Evolutionary conservation across 2,888 invertebrate genomes (phyloP).

Genomic region (Axea sp.): DNA sequence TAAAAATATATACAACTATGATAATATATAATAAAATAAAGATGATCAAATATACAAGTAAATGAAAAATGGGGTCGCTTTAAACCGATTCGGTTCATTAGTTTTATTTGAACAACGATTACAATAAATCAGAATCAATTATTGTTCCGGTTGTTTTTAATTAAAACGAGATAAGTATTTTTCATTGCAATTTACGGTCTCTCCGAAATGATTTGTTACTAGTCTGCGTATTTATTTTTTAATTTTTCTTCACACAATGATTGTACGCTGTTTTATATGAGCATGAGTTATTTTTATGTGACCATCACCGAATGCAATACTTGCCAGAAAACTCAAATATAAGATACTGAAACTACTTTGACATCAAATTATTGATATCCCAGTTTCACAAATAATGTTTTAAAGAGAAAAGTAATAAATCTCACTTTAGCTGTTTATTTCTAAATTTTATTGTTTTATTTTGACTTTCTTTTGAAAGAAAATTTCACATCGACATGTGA

Average conservation of each 20-base stretch:
- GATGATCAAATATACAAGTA: too few species aligned
- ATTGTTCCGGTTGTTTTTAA: constrained; percentile 3
- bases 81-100: neutral
- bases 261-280: constrained; percentile 52
- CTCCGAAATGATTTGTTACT: constrained; percentile 35
- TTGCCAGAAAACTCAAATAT: constrained; percentile 60
- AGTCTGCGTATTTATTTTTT: constrained; percentile 50
- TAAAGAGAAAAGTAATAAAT: neutral
- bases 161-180: constrained; percentile 1
- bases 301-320: constrained; percentile 55
- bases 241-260: constrained; percentile 42
- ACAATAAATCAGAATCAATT: constrained; percentile 1
- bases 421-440: constrained; percentile 7
- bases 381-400: constrained; percentile 9
- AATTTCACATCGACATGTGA: constrained; percentile 64
- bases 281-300: constrained; percentile 53
- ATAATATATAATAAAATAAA: constrained; percentile 14
- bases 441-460: constrained; percentile 37
- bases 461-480: constrained; percentile 20
- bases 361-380: constrained; percentile 54
- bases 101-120: neutral
- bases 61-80: neutral
- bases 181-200: constrained; percentile 7
- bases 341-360: constrained; percentile 55
- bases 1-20: constrained; percentile 27